Percentiles rank a stretch among this genome's conserved stretches.
These are phyloP conservation scores for Rhingia campestris DNA, from an alignment of 2,888 invertebrate species.

Conservation along the genomic window DNA sequence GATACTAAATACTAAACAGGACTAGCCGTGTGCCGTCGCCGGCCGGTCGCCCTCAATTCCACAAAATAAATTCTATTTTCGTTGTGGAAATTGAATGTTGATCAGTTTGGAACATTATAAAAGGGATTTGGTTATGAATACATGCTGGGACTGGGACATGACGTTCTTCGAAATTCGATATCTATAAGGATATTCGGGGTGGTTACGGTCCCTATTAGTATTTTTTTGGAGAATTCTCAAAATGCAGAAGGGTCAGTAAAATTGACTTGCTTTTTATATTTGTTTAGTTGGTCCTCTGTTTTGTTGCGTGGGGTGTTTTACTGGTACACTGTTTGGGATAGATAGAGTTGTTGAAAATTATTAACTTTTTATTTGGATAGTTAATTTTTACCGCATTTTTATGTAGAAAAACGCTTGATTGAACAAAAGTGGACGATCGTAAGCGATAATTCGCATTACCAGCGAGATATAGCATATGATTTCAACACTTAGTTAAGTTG, in stretches of 20 bases:
- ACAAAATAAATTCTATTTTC: slow-evolving; percentile 52
- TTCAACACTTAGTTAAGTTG: too few species aligned
- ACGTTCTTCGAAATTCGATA: slow-evolving; percentile 48
- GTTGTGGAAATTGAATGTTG: slow-evolving; percentile 56
- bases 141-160: slow-evolving; percentile 22
- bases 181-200: slow-evolving; percentile 17
- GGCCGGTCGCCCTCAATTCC: slow-evolving; percentile 6
- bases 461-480: too few species aligned
- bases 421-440: too few species aligned
- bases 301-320: neutral
- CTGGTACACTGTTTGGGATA: too few species aligned
- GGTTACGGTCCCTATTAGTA: slow-evolving; percentile 9
- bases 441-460: too few species aligned
- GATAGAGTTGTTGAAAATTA: too few species aligned
- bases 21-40: slow-evolving; percentile 16
- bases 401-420: too few species aligned
- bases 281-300: slow-evolving; percentile 10
- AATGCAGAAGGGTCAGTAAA: slow-evolving; percentile 31
- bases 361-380: too few species aligned
- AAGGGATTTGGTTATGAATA: slow-evolving; percentile 22
- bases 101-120: slow-evolving; percentile 36
- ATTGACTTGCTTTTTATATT: slow-evolving; percentile 7
- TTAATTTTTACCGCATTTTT: too few species aligned
- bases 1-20: slow-evolving; percentile 35
- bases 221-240: neutral